phyloP scores from a whole-genome alignment of 2,888 invertebrate species.

The Stenchaetothrips biformis region DNA sequence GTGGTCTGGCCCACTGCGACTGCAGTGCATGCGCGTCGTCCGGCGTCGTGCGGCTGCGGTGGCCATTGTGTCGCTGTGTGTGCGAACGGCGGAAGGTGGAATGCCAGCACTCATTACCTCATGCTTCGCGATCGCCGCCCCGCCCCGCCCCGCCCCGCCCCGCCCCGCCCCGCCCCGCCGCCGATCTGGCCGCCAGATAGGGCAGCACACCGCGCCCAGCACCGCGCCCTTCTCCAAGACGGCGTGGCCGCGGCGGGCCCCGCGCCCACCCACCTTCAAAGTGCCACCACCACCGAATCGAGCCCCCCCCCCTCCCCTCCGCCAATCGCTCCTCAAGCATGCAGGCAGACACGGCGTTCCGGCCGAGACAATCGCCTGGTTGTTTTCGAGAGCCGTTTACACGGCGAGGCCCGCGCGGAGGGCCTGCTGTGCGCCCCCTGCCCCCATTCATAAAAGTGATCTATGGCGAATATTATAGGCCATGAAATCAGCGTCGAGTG shows the following conservation, averaged over 20 bases:
- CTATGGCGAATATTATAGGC: slow-evolving; percentile 21
- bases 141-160: background rate
- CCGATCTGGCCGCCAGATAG: background rate
- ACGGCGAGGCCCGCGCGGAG: background rate
- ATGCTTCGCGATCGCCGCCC: background rate
- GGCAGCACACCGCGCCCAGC: background rate
- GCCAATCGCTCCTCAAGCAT: background rate
- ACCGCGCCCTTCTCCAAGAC: background rate
- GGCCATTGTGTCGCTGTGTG: too few relatives aligned
- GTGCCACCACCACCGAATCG: background rate
- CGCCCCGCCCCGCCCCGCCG: background rate
- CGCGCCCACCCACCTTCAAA: background rate
- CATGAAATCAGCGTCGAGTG: slow-evolving; percentile 13
- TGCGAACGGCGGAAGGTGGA: too few relatives aligned
- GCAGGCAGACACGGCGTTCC: background rate
- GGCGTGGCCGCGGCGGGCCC: background rate
- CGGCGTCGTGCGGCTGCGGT: background rate
- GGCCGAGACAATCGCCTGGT: background rate
- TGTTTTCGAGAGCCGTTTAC: background rate
- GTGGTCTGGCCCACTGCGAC: too few relatives aligned
- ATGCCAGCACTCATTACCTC: background rate
- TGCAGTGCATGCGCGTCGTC: background rate
- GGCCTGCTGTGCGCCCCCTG: background rate
- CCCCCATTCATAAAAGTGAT: slow-evolving; percentile 17
- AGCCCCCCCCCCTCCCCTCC: background rate